Evolutionary conservation across 1,140 invertebrate species (phyloP).

Genomic region (Proctacanthus coquilletti): DNA sequence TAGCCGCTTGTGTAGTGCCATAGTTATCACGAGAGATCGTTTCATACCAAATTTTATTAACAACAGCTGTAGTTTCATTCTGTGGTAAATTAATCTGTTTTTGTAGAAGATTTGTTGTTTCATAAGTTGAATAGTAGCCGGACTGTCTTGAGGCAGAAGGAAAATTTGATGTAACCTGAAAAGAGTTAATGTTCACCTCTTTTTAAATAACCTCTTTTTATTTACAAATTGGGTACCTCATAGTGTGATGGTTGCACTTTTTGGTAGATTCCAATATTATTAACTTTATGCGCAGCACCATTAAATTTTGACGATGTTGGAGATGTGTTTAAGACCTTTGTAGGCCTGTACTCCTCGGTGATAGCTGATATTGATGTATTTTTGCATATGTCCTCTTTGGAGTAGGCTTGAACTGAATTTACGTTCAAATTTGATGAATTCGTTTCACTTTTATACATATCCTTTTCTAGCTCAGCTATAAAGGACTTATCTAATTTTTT

Average conservation of each 20-base stretch:
- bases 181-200: too few relatives aligned
- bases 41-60: constrained; percentile 34
- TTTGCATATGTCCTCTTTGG: constrained; percentile 21
- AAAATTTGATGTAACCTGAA: too few relatives aligned
- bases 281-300: too few relatives aligned
- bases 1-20: constrained; percentile 13
- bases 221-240: too few relatives aligned
- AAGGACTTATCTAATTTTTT: constrained; percentile 39
- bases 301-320: constrained; percentile 7
- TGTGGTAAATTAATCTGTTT: constrained; percentile 8
- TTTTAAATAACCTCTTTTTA: too few relatives aligned
- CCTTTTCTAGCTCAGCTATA: constrained; percentile 44
- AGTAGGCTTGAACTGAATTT: constrained; percentile 35
- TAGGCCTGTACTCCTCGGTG: background rate
- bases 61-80: constrained; percentile 24
- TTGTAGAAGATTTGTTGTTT: too few relatives aligned
- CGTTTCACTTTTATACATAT: constrained; percentile 28
- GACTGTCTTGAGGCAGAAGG: too few relatives aligned
- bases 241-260: too few relatives aligned
- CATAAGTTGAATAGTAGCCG: too few relatives aligned
- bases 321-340: constrained; percentile 3
- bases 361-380: constrained; percentile 8
- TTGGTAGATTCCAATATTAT: too few relatives aligned
- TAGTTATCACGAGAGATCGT: constrained; percentile 20
- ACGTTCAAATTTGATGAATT: constrained; percentile 21